Percentiles rank a stretch among this genome's conserved stretches.
Conservation (phyloP, 2,797 vertebrate species). For the Spea hammondii region DNA sequence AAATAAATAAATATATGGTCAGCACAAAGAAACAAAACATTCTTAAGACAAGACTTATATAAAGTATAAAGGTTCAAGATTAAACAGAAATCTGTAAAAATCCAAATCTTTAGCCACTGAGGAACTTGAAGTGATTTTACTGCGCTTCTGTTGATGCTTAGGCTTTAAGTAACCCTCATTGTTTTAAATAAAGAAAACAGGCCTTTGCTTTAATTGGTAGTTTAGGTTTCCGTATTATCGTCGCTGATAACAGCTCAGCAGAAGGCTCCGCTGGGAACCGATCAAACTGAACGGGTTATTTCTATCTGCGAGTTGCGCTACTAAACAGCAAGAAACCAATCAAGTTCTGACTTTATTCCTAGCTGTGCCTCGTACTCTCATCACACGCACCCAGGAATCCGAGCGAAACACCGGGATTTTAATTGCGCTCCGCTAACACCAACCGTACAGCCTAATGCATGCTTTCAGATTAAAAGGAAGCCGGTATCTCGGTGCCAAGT, state of each 20-base stretch:
- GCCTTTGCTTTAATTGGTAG: conserved; percentile 48
- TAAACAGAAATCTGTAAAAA: too few species aligned
- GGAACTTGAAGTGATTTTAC: neutral
- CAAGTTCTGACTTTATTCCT: conserved; percentile 41
- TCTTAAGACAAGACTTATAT: too few species aligned
- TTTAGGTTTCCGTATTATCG: conserved; percentile 50
- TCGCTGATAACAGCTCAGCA: conserved; percentile 39
- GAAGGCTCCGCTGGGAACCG: conserved; percentile 46
- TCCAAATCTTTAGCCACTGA: neutral
- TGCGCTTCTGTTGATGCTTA: conserved; percentile 10
- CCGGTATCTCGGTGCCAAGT: conserved; percentile 36
- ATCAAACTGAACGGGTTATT: conserved; percentile 48
- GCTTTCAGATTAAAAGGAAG: conserved; percentile 43
- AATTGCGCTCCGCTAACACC: conserved; percentile 39
- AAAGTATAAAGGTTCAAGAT: too few species aligned
- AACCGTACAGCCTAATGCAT: conserved; percentile 37
- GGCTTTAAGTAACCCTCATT: conserved; percentile 49
- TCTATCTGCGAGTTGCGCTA: conserved; percentile 40
- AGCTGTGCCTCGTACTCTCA: conserved; percentile 39
- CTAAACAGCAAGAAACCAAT: conserved; percentile 52
- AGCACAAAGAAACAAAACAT: too few species aligned
- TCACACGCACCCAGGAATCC: conserved; percentile 42
- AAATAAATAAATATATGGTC: too few species aligned
- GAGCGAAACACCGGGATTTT: conserved; percentile 29
- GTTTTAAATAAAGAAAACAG: conserved; percentile 51